Evolutionary conservation across 2,888 invertebrate genomes (phyloP), one percentile per base, ranked within the genome.

Genomic region (Cyrtodaria siliqua): DNA sequence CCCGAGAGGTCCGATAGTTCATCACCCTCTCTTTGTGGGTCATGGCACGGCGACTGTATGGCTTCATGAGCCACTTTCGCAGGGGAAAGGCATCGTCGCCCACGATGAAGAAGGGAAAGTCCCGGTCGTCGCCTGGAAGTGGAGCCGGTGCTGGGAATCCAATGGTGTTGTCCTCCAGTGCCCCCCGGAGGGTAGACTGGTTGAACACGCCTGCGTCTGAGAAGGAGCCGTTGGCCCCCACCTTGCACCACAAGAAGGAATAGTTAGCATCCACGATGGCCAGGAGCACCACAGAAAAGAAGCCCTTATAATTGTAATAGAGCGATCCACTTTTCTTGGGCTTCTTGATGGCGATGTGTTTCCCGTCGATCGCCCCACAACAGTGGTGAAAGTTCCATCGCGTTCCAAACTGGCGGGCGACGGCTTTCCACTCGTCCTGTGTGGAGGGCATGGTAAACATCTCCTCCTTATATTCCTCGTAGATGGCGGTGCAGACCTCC

Each of bases 341-440:
- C 14, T 24, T 24, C 24, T 14, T 24, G 52, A 52, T 52, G 23
- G 12, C 23, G 20, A 52, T 52, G 52, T 52, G 52, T 14, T 52
- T 52, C 24, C 52, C 52, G 52, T 52, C 52, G 52, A 59, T 29
- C 6, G 26, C 47, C 23, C 67, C 67, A 52, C 20, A 44, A 29
- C 57, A 67, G 40, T 67, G 50, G 27, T 49, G 67, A 27, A 59
- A 67, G 67, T 59, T 52, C 67, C 57, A 67, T 18, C 18, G 26
- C 6, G 24, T 42, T 20, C 18, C 8, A 67, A n/a, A 67, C 24
- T 27, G n/a, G 14, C 38, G n/a, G 14, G 47, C 64, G 18, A 64
- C 64, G 12, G 49, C 64, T 49, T 27, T 24, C 66, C 66, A 66
- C 33, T 20, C 66, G n/a, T 47, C 56, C 33, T 23, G 29, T 42